A percentile compares a stretch with the other conserved stretches of the same genome.
Evolutionary conservation across 2,113 vertebrate genomes (phyloP).

Genomic region (Scomber scombrus): DNA sequence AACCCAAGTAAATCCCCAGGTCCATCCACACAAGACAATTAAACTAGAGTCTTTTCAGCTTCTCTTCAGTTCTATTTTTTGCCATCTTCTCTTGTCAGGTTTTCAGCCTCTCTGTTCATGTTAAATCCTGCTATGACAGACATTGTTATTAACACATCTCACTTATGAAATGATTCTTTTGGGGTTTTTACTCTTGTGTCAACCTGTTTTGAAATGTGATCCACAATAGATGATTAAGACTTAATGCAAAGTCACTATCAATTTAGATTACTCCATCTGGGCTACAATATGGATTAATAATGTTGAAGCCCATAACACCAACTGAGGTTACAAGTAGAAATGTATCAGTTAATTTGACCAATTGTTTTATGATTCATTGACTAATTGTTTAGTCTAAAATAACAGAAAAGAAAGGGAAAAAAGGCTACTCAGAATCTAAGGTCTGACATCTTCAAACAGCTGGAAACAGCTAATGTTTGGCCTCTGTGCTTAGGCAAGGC

Average conservation of each 20-base stretch:
- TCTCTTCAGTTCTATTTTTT: slow-evolving; percentile 22
- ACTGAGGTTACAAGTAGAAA: not conserved
- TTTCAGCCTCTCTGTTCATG: slow-evolving; percentile 10
- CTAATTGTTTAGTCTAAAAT: too few relatives aligned
- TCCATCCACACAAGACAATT: slow-evolving; percentile 48
- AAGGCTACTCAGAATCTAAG: too few relatives aligned
- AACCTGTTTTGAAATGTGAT: slow-evolving; percentile 5
- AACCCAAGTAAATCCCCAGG: slow-evolving; percentile 54
- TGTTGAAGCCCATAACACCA: not conserved
- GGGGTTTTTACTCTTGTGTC: slow-evolving; percentile 5
- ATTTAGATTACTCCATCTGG: not conserved
- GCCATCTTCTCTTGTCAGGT: slow-evolving; percentile 10
- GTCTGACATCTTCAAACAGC: too few relatives aligned
- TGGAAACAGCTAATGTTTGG: too few relatives aligned
- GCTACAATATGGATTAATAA: not conserved
- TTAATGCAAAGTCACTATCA: not conserved
- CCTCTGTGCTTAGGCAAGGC: too few relatives aligned
- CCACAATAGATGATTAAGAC: not conserved
- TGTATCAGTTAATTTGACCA: too few relatives aligned
- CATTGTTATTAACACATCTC: slow-evolving; percentile 6
- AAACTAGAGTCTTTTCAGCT: slow-evolving; percentile 41
- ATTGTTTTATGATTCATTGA: not conserved
- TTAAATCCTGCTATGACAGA: slow-evolving; percentile 27
- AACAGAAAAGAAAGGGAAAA: too few relatives aligned
- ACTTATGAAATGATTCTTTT: slow-evolving; percentile 5